Conservation (phyloP, 2,888 invertebrate species). For the Pristionchus entomophagus region DNA sequence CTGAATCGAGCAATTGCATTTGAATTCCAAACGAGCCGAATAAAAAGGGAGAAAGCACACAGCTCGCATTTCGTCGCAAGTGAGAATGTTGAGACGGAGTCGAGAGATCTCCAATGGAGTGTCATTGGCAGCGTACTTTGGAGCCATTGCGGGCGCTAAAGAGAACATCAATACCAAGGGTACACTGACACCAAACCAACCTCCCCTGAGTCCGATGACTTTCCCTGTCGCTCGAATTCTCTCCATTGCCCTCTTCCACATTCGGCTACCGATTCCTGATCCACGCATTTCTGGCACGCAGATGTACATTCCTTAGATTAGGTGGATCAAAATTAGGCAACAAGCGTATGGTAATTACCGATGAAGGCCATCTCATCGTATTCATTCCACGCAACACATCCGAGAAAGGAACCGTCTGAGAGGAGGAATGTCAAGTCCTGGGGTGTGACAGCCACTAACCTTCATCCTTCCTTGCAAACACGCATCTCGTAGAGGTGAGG, state of each 20-base stretch:
- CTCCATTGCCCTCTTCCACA: conserved; percentile 18
- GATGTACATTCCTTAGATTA: background rate
- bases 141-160: background rate
- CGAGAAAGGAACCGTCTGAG: conserved; percentile 29
- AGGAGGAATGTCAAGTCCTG: background rate
- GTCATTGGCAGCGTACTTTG: background rate
- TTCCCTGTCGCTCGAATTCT: background rate
- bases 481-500: background rate
- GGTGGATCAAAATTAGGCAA: background rate
- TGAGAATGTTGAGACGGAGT: background rate
- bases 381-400: background rate
- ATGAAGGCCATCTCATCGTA: conserved; percentile 11
- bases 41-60: too few relatives aligned
- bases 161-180: background rate
- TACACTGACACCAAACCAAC: background rate
- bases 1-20: too few relatives aligned
- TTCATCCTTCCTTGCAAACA: background rate
- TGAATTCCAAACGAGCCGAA: too few relatives aligned
- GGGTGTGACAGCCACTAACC: background rate
- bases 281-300: background rate
- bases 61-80: background rate
- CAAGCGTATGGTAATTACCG: background rate
- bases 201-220: background rate
- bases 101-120: background rate
- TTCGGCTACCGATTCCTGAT: background rate